These are phyloP conservation scores for Gerris lacustris DNA, from an alignment of 2,888 invertebrate species.

Conservation along the genomic window DNA sequence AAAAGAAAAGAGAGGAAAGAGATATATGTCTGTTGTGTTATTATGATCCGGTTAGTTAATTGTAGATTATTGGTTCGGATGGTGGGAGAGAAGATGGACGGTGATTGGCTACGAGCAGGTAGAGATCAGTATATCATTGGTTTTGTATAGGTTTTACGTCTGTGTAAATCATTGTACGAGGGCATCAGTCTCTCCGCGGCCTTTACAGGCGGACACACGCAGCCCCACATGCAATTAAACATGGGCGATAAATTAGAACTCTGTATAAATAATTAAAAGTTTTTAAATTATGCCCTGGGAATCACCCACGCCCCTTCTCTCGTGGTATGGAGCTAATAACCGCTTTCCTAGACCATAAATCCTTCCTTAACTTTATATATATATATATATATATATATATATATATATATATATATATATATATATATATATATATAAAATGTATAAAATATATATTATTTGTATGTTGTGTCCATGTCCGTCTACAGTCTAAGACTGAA, in stretches of 20 bases:
- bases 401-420: no score
- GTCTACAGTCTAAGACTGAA: no score
- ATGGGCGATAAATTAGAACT: conserved; percentile 3
- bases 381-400: no score
- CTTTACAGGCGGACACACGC: not conserved
- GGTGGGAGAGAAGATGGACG: not conserved
- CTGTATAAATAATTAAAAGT: conserved; percentile 1
- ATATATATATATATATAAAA: no score
- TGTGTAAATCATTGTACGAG: not conserved
- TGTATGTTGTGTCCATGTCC: no score
- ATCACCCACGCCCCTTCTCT: conserved; percentile 3
- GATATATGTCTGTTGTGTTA: not conserved
- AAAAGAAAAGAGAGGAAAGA: not conserved
- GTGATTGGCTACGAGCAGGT: not conserved
- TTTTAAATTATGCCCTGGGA: conserved; percentile 1
- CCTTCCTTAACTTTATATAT: not conserved
- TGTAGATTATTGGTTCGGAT: not conserved
- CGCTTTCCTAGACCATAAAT: conserved; percentile 1
- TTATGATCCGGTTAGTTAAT: conserved; percentile 3
- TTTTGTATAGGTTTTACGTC: not conserved
- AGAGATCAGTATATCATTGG: conserved; percentile 1
- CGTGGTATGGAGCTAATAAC: not conserved
- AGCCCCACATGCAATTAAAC: conserved; percentile 1
- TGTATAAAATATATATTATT: no score
- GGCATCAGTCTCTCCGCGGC: not conserved